Conservation (phyloP, 1,140 invertebrate genomes). For the Drosophila prosaltans region DNA sequence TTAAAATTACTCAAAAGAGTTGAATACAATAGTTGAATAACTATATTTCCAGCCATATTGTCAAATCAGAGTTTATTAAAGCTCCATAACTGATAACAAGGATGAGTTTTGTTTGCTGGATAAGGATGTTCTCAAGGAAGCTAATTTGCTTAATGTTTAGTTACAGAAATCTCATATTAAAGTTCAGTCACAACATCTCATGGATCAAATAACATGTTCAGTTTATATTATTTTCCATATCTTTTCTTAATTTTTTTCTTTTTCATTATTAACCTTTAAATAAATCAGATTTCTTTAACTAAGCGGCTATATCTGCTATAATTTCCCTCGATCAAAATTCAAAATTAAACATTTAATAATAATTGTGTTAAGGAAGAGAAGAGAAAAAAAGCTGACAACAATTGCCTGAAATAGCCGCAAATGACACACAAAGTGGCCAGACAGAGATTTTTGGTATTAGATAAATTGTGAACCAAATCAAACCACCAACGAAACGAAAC, state of each 20-base stretch:
- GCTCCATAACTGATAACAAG: too few species aligned
- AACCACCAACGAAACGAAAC: conserved; percentile 37
- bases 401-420: conserved; percentile 57
- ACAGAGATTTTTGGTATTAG: conserved; percentile 56
- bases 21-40: neutral
- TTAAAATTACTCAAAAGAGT: conserved; percentile 9
- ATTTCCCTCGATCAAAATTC: conserved; percentile 28
- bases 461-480: conserved; percentile 51
- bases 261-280: too few species aligned
- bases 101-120: too few species aligned
- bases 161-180: too few species aligned
- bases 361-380: conserved; percentile 65
- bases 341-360: conserved; percentile 59
- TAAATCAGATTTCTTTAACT: conserved; percentile 18
- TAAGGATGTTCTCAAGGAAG: too few species aligned
- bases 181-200: too few species aligned
- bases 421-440: conserved; percentile 66
- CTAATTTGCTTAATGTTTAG: too few species aligned
- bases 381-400: conserved; percentile 57
- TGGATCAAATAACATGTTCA: too few species aligned
- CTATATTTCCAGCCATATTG: neutral
- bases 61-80: too few species aligned
- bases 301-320: neutral
- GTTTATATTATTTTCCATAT: too few species aligned
- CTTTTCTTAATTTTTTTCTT: too few species aligned